Evolutionary conservation across 2,797 vertebrate species (phyloP), one percentile per base, ranked within the genome.

Genomic region (Miichthys miiuy): DNA sequence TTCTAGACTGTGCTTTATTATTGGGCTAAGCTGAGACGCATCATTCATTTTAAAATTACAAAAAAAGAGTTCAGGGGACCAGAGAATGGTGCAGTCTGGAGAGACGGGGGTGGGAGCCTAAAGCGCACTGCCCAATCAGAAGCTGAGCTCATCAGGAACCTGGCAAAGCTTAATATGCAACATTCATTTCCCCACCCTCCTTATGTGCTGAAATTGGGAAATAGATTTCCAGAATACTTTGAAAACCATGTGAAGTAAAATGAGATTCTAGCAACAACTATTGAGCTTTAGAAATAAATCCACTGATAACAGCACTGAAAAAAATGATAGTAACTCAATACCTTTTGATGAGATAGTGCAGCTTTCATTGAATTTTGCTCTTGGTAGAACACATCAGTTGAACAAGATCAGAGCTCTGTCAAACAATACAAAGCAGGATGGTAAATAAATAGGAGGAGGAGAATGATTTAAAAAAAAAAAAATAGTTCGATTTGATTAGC

Each of bases 1-100:
- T 97, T 97, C 97, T 97, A 98, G 97, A 98, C 97, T 99, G 97
- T 99, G 98, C 97, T 99, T 99, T 99, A 98, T 99, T 99, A 98
- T 94, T 93, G 97, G 97, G 97, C 97, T 98, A 99, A 99, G 97
- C 98, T 97, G 97, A 97, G 97, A 99, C 97, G 97, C 97, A 96
- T 99, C 97, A 98, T 98, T 98, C 97, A 98, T 97, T 38, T 93
- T 97, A 98, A 95, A 97, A 98, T 99, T 95, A 96, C 94, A 98
- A 98, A 99, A 96, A 96, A 97, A 91, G 96, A 97, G 96, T 97
- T 97, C 97, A 96, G 97, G 97, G 96, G 96, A 98, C 96, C 97
- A 97, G 96, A 96, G 94, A 93, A 91, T 91, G 90, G 95, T 96
- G 96, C 97, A 97, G 96, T 96, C 95, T 96, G 96, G 96, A 96